phyloP scores from a whole-genome alignment of 2,888 invertebrate genomes.

The Rapana venosa region DNA sequence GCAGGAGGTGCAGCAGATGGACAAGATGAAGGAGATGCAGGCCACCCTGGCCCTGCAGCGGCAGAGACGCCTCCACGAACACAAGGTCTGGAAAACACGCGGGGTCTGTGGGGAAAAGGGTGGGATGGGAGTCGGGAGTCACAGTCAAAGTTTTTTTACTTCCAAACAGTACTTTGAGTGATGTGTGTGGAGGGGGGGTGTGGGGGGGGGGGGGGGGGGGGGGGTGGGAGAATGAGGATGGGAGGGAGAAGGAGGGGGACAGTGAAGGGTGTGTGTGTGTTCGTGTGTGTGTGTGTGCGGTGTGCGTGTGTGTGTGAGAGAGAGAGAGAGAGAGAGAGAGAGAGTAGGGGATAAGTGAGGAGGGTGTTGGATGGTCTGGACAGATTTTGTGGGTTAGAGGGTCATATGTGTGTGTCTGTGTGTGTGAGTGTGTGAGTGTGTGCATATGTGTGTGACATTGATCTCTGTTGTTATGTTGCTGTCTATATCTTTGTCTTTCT shows the following conservation, averaged over 20 bases:
- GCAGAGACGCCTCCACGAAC: slow-evolving; percentile 75
- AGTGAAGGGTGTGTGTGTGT: not conserved
- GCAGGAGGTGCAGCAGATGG: slow-evolving; percentile 81
- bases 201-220: not conserved
- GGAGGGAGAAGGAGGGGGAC: not conserved
- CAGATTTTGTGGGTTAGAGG: not conserved
- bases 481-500: not conserved
- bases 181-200: not conserved
- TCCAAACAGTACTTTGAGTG: no score
- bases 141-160: no score
- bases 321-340: not conserved
- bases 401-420: not conserved
- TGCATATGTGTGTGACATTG: not conserved
- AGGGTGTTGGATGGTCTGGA: not conserved
- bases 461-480: not conserved
- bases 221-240: not conserved
- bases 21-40: slow-evolving; percentile 75
- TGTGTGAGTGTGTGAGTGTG: not conserved
- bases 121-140: no score
- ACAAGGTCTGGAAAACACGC: slow-evolving; percentile 66
- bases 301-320: not conserved
- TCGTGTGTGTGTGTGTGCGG: not conserved
- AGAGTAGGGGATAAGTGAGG: not conserved
- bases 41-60: slow-evolving; percentile 76
- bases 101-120: no score